Percentiles rank a stretch among this genome's conserved stretches.
Conservation (phyloP, 2,888 invertebrate genomes). For the Ryuthela nishihirai region DNA sequence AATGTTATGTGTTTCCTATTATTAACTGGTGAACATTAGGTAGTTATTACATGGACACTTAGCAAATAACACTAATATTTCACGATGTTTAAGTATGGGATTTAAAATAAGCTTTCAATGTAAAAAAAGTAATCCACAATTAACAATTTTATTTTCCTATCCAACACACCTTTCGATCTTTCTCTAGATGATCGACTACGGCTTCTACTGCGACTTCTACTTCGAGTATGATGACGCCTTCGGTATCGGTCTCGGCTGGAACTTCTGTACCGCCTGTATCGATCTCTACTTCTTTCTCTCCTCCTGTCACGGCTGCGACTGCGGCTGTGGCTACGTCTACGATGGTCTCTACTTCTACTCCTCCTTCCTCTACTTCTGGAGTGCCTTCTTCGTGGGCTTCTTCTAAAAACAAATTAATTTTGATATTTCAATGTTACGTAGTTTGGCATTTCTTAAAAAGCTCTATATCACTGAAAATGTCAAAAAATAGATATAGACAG, state of each 20-base stretch:
- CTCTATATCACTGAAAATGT: too few species aligned
- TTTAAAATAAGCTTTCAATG: too few species aligned
- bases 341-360: slow-evolving; percentile 2
- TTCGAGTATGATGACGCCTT: slow-evolving; percentile 25
- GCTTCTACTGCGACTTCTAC: slow-evolving; percentile 15
- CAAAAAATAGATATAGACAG: too few species aligned
- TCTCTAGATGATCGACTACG: slow-evolving; percentile 8
- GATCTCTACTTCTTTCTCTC: slow-evolving; percentile 1
- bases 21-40: too few species aligned
- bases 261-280: slow-evolving; percentile 15
- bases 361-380: neutral
- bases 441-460: too few species aligned
- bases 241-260: slow-evolving; percentile 41
- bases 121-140: too few species aligned
- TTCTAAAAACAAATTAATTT: too few species aligned
- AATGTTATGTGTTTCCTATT: too few species aligned
- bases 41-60: too few species aligned
- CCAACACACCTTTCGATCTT: slow-evolving; percentile 13
- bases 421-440: too few species aligned
- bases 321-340: neutral
- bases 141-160: neutral
- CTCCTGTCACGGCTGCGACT: slow-evolving; percentile 14
- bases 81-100: too few species aligned
- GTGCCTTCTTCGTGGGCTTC: neutral
- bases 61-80: too few species aligned